Evolutionary conservation across 2,888 invertebrate species (phyloP).

Genomic region (Noctua janthe): DNA sequence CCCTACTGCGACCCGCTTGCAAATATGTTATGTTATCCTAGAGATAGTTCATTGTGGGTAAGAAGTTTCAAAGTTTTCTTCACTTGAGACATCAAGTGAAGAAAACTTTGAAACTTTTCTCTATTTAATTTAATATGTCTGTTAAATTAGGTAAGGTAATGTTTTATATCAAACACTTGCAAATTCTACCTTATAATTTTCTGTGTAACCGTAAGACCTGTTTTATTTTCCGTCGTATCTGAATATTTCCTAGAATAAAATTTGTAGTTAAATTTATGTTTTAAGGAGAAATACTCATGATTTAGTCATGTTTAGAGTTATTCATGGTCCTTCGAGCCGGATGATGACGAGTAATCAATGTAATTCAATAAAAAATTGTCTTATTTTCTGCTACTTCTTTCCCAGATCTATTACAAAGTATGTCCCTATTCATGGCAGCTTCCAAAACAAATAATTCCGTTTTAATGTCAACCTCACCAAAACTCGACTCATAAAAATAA

Average conservation of each 20-base stretch:
- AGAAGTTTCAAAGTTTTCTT: not conserved
- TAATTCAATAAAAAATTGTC: not conserved
- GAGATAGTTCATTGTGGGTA: not conserved
- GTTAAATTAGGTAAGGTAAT: not conserved
- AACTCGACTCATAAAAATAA: constrained; percentile 52
- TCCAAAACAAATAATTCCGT: constrained; percentile 12
- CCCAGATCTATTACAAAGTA: not conserved
- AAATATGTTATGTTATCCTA: constrained; percentile 32
- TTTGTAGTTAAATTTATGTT: not conserved
- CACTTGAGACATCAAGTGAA: not conserved
- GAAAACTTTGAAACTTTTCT: not conserved
- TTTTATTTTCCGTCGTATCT: too few species aligned
- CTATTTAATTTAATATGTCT: not conserved
- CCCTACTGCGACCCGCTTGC: constrained; percentile 45
- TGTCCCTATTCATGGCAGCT: not conserved
- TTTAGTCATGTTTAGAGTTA: not conserved
- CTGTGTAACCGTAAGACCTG: not conserved
- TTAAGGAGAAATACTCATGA: too few species aligned
- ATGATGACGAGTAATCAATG: not conserved
- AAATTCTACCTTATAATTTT: not conserved
- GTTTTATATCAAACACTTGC: not conserved
- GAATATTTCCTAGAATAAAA: not conserved
- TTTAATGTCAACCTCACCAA: constrained; percentile 28
- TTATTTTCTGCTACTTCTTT: not conserved
- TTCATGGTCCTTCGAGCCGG: constrained; percentile 11